Evolutionary conservation across 2,797 vertebrate genomes (phyloP).

Genomic region (Sebastiscus albofasciatus): DNA sequence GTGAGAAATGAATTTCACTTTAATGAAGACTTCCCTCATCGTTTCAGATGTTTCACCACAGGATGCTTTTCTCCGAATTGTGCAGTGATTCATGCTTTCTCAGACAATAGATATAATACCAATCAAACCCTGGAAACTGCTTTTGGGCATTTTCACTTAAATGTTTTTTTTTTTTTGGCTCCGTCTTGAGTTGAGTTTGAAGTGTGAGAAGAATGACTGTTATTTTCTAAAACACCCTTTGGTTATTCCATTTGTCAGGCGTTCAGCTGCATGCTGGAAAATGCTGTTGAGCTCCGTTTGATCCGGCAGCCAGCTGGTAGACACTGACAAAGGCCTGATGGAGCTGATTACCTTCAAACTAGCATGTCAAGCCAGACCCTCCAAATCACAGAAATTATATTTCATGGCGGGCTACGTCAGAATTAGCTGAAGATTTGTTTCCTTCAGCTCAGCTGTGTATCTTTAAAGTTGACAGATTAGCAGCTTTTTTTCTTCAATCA

Average conservation of each 20-base stretch:
- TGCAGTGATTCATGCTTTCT: slow-evolving; percentile 3
- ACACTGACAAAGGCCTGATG: slow-evolving; percentile 31
- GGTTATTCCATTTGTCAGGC: slow-evolving; percentile 52
- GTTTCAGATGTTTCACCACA: not conserved
- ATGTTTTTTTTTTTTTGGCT: slow-evolving; percentile 1
- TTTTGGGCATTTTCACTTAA: slow-evolving; percentile 23
- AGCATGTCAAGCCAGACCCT: slow-evolving; percentile 12
- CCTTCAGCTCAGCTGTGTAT: not conserved
- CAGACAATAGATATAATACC: slow-evolving; percentile 27
- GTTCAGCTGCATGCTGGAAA: slow-evolving; percentile 26
- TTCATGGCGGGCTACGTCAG: not conserved
- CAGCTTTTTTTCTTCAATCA: slow-evolving; percentile 24
- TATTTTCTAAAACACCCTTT: slow-evolving; percentile 45
- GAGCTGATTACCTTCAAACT: slow-evolving; percentile 55
- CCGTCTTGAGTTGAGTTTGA: not conserved
- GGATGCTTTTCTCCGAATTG: not conserved
- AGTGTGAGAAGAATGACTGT: slow-evolving; percentile 35
- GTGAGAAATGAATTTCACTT: not conserved
- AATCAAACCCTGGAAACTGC: slow-evolving; percentile 16
- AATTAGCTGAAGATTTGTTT: slow-evolving; percentile 23
- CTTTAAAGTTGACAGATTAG: slow-evolving; percentile 42
- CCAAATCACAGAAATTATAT: slow-evolving; percentile 23
- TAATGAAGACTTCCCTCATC: not conserved
- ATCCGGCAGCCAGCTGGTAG: slow-evolving; percentile 50
- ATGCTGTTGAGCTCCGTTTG: slow-evolving; percentile 47